Base-by-base conservation (phyloP, 2,113 vertebrate genomes). In the Gambusia holbrooki region DNA sequence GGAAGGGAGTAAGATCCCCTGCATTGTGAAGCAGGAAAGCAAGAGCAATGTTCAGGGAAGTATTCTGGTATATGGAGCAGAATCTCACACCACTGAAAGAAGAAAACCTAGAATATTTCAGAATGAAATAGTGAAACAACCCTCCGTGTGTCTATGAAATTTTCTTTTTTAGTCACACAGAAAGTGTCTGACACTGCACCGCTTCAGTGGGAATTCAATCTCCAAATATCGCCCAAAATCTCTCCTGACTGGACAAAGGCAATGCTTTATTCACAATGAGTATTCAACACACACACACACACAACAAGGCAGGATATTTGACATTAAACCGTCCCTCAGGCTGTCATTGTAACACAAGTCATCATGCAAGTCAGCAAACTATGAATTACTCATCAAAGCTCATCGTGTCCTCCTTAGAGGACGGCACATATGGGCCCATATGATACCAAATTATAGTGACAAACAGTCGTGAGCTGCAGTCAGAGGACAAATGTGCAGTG, bases 341-440 rank as follows among this genome's bases (percentile, higher is more conserved):
- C 73, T 75, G 82, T 86, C 88, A 84, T 32, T 14, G 60, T 71
- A 76, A 83, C 82, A 81, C 62, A 82, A 84, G 84, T 87, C 84
- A 82, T 73, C 37, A 69, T 54, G 30, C 71, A 74, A 70, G 72
- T 87, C 76, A 71, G 84, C 76, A 86, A 88, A 80, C 80, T 77
- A 82, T 82, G 73, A 90, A 82, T 87, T 86, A 88, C 77, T 86
- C 87, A 79, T 84, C 81, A 84, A 84, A 88, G 84, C 76, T 67
- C 29, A 69, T 69, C 79, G 74, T 74, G 45, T 29, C 29, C 29
- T 29, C 29, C 29, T 29, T 29, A 69, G 22, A 29, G 32, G 66
- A 65, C 32, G 71, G 70, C 64, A 63, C 62, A 80, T 48, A 29
- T 77, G 80, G 73, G 78, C 60, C 65, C 69, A 25, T 58, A 71